Percentiles rank a stretch among this genome's conserved stretches.
Conservation (phyloP, 1,140 invertebrate genomes). For the Rhopalosiphum padi region DNA sequence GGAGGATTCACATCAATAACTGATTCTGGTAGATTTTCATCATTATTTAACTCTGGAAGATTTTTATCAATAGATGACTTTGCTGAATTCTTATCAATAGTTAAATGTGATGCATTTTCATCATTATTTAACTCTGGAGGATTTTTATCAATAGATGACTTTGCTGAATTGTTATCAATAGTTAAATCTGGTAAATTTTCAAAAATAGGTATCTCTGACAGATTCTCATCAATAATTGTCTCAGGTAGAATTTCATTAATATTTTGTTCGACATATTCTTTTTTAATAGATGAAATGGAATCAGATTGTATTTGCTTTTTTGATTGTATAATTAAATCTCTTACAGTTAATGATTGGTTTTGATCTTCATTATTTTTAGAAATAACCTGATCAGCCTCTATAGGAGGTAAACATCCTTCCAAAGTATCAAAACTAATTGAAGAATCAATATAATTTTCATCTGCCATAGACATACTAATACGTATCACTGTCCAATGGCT, state of each 20-base stretch:
- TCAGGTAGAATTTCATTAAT: background rate
- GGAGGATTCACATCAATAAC: background rate
- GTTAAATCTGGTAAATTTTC: background rate
- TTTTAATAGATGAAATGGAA: background rate
- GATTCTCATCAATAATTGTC: background rate
- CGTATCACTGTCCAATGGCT: constrained; percentile 33
- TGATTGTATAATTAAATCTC: background rate
- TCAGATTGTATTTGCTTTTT: background rate
- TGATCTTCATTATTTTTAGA: background rate
- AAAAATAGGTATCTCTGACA: background rate
- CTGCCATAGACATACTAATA: background rate
- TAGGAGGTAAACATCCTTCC: constrained; percentile 37
- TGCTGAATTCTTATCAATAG: background rate
- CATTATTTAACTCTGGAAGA: background rate
- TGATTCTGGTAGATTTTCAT: background rate
- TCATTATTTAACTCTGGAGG: background rate
- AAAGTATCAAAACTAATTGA: background rate
- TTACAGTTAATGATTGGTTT: background rate
- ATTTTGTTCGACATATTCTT: background rate
- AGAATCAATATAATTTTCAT: background rate
- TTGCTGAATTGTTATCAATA: background rate
- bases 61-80: background rate
- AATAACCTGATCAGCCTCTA: background rate
- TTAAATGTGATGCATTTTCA: background rate
- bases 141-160: background rate